phyloP scores from a whole-genome alignment of 2,888 invertebrate species.

The Boloria selene region DNA sequence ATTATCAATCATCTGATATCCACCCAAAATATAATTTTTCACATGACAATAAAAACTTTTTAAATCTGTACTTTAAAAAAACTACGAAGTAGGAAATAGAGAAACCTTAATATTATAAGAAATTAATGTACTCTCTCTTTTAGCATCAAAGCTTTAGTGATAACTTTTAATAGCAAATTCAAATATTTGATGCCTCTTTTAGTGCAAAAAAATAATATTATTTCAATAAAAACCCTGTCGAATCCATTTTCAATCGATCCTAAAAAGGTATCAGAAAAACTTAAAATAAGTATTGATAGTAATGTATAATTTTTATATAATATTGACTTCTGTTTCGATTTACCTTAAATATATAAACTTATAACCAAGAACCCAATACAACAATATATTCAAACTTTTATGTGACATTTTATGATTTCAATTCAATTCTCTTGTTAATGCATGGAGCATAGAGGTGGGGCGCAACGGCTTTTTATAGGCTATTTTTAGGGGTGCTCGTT shows the following conservation, averaged over 20 bases:
- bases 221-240: conserved; percentile 61
- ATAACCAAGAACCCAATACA: too few species aligned
- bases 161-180: conserved; percentile 5
- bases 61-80: background rate
- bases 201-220: conserved; percentile 40
- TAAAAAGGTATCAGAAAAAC: conserved; percentile 14
- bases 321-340: too few species aligned
- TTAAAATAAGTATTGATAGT: background rate
- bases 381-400: too few species aligned
- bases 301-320: too few species aligned
- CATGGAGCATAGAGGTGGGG: too few species aligned
- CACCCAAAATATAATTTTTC: background rate
- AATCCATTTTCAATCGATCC: conserved; percentile 46
- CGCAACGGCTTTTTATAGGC: too few species aligned
- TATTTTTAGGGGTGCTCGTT: too few species aligned
- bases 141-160: conserved; percentile 11
- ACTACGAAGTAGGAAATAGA: background rate
- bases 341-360: too few species aligned
- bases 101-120: background rate
- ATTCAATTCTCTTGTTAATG: too few species aligned
- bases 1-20: background rate
- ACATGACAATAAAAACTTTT: background rate
- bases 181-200: conserved; percentile 47
- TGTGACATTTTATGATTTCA: too few species aligned
- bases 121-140: conserved; percentile 2